Percentiles rank a stretch among this genome's conserved stretches.
These are phyloP conservation scores for Zophobas morio DNA, from an alignment of 1,140 invertebrate species.

Conservation along the genomic window DNA sequence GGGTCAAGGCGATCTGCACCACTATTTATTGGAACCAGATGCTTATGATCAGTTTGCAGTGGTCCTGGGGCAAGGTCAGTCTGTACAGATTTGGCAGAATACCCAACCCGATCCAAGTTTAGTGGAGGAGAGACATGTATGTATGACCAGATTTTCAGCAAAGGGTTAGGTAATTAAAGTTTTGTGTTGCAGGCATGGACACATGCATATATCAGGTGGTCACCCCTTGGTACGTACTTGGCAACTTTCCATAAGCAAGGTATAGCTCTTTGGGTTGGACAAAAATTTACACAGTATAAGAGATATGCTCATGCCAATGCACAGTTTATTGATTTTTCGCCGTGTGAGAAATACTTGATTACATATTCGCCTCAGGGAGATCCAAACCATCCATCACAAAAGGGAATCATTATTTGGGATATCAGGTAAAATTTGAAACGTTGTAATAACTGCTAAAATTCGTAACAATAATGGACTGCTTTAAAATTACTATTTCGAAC, in stretches of 20 bases:
- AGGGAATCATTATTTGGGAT: conserved; percentile 94
- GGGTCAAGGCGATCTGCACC: conserved; percentile 90
- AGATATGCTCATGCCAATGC: conserved; percentile 93
- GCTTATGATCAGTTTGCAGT: conserved; percentile 96
- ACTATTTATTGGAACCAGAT: conserved; percentile 93
- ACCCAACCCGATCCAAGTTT: conserved; percentile 88
- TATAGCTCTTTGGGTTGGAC: conserved; percentile 97
- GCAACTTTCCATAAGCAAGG: conserved; percentile 96
- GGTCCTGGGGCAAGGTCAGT: conserved; percentile 83
- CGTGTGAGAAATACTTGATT: conserved; percentile 96
- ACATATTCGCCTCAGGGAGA: conserved; percentile 89
- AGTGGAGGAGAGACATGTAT: conserved; percentile 87
- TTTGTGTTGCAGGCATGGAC: conserved; percentile 84
- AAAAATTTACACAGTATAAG: conserved; percentile 92
- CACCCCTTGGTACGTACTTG: conserved; percentile 95
- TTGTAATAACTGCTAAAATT: background rate
- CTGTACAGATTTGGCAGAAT: conserved; percentile 92
- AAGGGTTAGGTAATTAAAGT: background rate
- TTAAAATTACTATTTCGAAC: background rate
- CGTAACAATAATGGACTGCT: too few relatives aligned
- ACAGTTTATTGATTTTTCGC: conserved; percentile 97
- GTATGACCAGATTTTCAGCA: conserved; percentile 55
- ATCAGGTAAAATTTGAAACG: conserved; percentile 74
- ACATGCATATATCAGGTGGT: conserved; percentile 97
- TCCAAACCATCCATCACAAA: conserved; percentile 74